A percentile compares a stretch with the other conserved stretches of the same genome.
Conservation (phyloP, 53 echinoderm and acorn worm species). For the Paracentrotus lividus region DNA sequence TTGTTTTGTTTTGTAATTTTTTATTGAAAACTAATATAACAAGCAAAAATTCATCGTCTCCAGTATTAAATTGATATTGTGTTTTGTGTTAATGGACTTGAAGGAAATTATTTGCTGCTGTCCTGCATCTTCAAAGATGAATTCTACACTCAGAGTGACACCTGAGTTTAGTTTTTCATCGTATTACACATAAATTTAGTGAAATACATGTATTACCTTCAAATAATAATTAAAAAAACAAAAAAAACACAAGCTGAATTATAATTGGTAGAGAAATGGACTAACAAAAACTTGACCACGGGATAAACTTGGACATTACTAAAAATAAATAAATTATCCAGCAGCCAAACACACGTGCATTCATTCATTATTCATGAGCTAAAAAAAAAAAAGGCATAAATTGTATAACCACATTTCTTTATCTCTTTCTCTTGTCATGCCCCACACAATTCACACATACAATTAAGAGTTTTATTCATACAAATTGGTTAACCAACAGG, state of each 20-base stretch:
- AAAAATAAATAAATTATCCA: neutral
- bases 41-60: too few species aligned
- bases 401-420: neutral
- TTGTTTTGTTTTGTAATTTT: too few species aligned
- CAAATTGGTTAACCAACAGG: neutral
- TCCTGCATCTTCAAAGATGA: too few species aligned
- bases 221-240: too few species aligned
- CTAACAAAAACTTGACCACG: neutral
- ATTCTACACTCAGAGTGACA: too few species aligned
- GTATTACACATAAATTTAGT: too few species aligned
- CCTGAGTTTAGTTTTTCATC: too few species aligned
- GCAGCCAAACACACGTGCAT: constrained; percentile 14
- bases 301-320: neutral
- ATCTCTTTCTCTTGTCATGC: neutral
- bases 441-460: neutral
- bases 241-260: neutral
- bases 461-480: neutral
- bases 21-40: too few species aligned
- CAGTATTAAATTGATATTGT: too few species aligned
- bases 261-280: neutral
- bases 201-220: too few species aligned
- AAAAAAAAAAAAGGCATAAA: neutral
- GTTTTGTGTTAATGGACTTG: too few species aligned
- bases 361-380: constrained; percentile 1
- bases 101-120: too few species aligned